Evolutionary conservation across 2,113 vertebrate species (phyloP), one percentile per base, ranked within the genome.

Genomic region (Lutjanus erythropterus): DNA sequence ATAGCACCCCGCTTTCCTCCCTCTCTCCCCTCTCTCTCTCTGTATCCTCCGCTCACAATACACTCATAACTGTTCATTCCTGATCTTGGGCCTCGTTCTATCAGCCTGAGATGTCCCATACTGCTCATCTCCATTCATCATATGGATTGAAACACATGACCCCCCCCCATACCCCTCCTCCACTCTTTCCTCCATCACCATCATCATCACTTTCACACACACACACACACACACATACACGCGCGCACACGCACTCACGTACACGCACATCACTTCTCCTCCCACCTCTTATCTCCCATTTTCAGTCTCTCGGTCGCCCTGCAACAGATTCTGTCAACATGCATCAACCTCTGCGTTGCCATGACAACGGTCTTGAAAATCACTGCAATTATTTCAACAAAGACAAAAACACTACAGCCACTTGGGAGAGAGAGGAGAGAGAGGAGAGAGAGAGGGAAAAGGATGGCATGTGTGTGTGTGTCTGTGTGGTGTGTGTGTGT

Each of bases 361-460:
- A 94, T 93, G 92, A 87, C 86, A 83, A 95, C 89, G 41, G 71
- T 88, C 72, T 81, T 90, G 90, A 92, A 94, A 95, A 94, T 90
- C 87, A 90, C 92, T 81, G 92, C 90, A 94, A 94, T 93, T 92
- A 92, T 94, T 93, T 92, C 85, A 87, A 92, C 93, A 91, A 87
- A 88, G 88, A 88, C 82, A 88, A 89, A 92, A 42, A 42, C 80
- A 86, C 78, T 81, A 86, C 64, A 83, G 80, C 83, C 82, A 86
- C 80, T 67, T 74, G 47, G 65, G 82, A 33, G 50, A 74, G 66
- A 59, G 78, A 29, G 23, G 69, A 61, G 37, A 39, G 37, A 10
- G 37, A 39, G 62, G 81, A 31, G 56, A 73, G 68, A 50, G 79
- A 33, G 25, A 73, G 67, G 35, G 52, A 55, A 41, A 71, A 35